Evolutionary conservation across 2,888 invertebrate species (phyloP).

Genomic region (Strigamia maritima): DNA sequence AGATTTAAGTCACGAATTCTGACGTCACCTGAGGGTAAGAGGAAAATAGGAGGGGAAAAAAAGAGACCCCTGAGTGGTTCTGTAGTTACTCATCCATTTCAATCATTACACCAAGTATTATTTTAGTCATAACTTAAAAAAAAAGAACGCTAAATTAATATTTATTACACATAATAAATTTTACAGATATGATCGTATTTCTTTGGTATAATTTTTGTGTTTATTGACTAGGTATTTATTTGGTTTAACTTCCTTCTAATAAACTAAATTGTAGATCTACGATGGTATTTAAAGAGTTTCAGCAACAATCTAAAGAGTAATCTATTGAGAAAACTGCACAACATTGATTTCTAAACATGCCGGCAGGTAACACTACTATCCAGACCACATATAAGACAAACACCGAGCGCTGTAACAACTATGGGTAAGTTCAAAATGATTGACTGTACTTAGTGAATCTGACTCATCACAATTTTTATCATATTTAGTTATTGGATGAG

Average conservation of each 20-base stretch:
- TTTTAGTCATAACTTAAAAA: not conserved
- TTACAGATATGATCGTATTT: no score
- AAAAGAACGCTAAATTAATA: not conserved
- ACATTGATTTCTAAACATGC: not conserved
- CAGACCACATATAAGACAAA: not conserved
- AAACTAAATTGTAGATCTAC: no score
- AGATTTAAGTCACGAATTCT: slow-evolving; percentile 16
- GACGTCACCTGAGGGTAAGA: slow-evolving; percentile 28
- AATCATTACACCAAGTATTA: not conserved
- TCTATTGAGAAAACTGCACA: not conserved
- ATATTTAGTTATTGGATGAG: not conserved
- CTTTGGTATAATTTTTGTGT: no score
- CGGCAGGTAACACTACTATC: not conserved
- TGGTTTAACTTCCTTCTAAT: no score
- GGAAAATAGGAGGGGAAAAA: slow-evolving; percentile 15
- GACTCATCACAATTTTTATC: not conserved
- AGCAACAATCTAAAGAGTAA: not conserved
- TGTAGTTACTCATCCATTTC: not conserved
- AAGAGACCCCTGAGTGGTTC: slow-evolving; percentile 1
- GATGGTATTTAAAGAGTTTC: not conserved
- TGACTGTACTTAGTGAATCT: not conserved
- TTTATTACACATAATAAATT: no score
- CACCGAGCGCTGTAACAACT: no score
- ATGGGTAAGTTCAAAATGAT: not conserved
- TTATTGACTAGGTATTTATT: no score